Evolutionary conservation across 2,113 vertebrate species (phyloP).

Genomic region (Cryptotis parvus): DNA sequence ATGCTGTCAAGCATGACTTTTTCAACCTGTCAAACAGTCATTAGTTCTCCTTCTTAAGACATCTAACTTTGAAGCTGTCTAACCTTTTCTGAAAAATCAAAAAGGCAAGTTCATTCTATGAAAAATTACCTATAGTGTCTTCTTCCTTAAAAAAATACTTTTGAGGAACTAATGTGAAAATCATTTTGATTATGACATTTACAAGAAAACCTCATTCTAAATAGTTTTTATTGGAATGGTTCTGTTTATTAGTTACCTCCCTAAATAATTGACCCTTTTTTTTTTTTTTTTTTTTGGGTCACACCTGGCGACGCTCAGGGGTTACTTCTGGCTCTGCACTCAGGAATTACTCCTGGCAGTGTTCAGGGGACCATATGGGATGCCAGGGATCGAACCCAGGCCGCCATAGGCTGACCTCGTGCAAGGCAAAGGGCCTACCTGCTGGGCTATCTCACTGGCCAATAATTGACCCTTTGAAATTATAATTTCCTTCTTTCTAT

Average conservation of each 20-base stretch:
- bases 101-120: constrained; percentile 54
- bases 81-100: constrained; percentile 66
- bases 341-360: no score
- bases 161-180: constrained; percentile 34
- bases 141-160: constrained; percentile 52
- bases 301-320: no score
- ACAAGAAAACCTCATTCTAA: constrained; percentile 10
- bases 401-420: no score
- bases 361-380: no score
- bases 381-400: no score
- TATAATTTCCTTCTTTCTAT: constrained; percentile 28
- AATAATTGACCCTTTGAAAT: constrained; percentile 52
- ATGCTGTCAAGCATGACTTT: constrained; percentile 80
- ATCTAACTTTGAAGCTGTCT: constrained; percentile 78
- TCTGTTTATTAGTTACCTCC: constrained; percentile 21
- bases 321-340: no score
- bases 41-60: constrained; percentile 78
- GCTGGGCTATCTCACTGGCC: no score
- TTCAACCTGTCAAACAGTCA: constrained; percentile 83
- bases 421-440: no score
- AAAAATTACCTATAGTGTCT: constrained; percentile 61
- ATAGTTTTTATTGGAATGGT: constrained; percentile 45
- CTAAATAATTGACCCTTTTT: no score
- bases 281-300: no score
- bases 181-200: constrained; percentile 59